phyloP scores from a whole-genome alignment of 1,140 invertebrate genomes.

The Chrysoperla carnea region DNA sequence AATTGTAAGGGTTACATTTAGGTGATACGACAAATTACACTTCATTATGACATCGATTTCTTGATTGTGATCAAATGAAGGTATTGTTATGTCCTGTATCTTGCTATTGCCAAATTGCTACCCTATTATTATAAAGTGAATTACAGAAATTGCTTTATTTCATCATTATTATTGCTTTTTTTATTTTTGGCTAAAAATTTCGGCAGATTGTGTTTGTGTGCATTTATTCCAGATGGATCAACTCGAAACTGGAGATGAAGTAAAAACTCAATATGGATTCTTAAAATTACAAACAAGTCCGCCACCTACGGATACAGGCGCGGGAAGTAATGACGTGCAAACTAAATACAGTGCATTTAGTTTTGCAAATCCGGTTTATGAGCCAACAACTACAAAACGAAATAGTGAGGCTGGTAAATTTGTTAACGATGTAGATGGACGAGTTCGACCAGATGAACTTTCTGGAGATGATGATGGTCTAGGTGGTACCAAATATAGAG shows the following conservation, averaged over 20 bases:
- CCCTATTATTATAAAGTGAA: too few species aligned
- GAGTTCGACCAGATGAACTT: too few species aligned
- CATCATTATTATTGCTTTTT: too few species aligned
- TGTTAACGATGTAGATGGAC: slow-evolving; percentile 8
- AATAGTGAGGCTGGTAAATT: slow-evolving; percentile 24
- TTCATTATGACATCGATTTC: too few species aligned
- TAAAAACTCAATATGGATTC: slow-evolving; percentile 35
- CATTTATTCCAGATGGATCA: slow-evolving; percentile 12
- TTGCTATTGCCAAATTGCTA: too few species aligned
- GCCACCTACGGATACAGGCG: slow-evolving; percentile 20
- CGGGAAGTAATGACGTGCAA: slow-evolving; percentile 21
- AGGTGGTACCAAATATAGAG: slow-evolving; percentile 42
- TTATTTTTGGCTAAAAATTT: too few species aligned
- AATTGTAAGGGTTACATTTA: too few species aligned
- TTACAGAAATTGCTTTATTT: too few species aligned
- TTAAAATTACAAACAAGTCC: slow-evolving; percentile 36
- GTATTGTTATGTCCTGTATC: too few species aligned
- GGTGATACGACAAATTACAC: too few species aligned
- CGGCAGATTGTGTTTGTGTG: too few species aligned
- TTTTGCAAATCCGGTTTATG: slow-evolving; percentile 67
- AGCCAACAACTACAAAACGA: slow-evolving; percentile 38
- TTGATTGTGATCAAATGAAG: too few species aligned
- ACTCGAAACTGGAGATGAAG: slow-evolving; percentile 29
- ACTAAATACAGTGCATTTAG: slow-evolving; percentile 33
- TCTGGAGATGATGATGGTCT: not conserved